Conservation (phyloP, 1,140 invertebrate species). For the Rhyzopertha dominica region DNA sequence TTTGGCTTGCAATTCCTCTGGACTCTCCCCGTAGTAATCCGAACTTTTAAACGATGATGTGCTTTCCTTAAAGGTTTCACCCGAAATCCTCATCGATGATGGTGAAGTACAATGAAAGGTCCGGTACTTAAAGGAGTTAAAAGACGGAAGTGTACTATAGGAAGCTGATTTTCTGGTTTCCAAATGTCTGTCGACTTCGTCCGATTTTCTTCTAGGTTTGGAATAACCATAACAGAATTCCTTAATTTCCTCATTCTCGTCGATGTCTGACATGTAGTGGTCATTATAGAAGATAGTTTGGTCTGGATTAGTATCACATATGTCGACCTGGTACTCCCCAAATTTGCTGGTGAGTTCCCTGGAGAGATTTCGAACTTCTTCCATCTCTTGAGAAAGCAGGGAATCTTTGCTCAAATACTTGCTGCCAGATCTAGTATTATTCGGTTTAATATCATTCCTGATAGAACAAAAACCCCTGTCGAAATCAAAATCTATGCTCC, state of each 20-base stretch:
- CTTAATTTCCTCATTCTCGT: slow-evolving; percentile 43
- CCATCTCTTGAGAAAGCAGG: slow-evolving; percentile 35
- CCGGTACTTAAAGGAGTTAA: too few relatives aligned
- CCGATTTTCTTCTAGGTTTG: slow-evolving; percentile 23
- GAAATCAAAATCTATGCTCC: too few relatives aligned
- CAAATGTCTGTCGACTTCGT: too few relatives aligned
- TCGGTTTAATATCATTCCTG: too few relatives aligned
- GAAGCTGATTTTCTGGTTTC: background rate
- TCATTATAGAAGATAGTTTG: slow-evolving; percentile 38
- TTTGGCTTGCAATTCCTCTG: slow-evolving; percentile 21
- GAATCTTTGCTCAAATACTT: slow-evolving; percentile 35
- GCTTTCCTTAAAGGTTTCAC: too few relatives aligned
- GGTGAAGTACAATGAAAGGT: too few relatives aligned
- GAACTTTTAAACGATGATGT: slow-evolving; percentile 38
- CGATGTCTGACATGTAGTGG: slow-evolving; percentile 43
- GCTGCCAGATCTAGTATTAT: too few relatives aligned
- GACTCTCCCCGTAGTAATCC: slow-evolving; percentile 32
- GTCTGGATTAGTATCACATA: slow-evolving; percentile 3
- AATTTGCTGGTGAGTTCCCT: slow-evolving; percentile 35
- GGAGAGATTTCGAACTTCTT: slow-evolving; percentile 36
- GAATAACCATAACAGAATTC: slow-evolving; percentile 34
- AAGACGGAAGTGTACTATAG: background rate
- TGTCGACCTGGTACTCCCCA: slow-evolving; percentile 13
- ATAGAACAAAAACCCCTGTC: too few relatives aligned
- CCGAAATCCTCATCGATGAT: too few relatives aligned